Conservation (phyloP, 2,113 vertebrate genomes). For the Trogon surrucura region DNA sequence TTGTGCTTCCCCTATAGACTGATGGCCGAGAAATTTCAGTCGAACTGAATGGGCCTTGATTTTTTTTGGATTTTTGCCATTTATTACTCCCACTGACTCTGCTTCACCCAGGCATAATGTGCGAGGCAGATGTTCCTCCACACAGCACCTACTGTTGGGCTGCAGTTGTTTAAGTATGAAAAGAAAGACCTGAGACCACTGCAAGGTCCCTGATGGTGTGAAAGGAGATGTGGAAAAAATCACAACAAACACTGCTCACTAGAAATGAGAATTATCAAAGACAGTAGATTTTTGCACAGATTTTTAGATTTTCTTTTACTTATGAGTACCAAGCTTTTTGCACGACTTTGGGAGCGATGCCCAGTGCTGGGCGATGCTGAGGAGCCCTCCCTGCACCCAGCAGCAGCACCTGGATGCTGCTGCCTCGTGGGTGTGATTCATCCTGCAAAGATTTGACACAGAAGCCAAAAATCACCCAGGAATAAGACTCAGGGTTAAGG, state of each 20-base stretch:
- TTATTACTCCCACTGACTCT: not conserved
- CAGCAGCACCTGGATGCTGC: not conserved
- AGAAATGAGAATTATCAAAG: not conserved
- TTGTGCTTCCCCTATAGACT: not conserved
- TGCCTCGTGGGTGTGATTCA: rapidly evolving
- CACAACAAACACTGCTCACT: rapidly evolving
- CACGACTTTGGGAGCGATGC: rapidly evolving
- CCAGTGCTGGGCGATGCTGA: rapidly evolving
- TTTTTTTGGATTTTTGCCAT: not conserved
- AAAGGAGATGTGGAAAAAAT: not conserved
- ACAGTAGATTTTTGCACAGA: rapidly evolving
- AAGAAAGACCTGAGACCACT: not conserved
- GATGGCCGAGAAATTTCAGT: not conserved
- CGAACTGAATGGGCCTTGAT: not conserved
- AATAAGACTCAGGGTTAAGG: rapidly evolving
- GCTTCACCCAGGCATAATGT: rapidly evolving
- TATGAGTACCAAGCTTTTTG: rapidly evolving
- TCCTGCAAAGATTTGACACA: not conserved
- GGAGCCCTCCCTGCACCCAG: not conserved
- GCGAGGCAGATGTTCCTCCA: too few relatives aligned
- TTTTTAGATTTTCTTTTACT: too few relatives aligned
- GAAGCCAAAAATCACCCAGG: not conserved
- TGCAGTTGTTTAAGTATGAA: rapidly evolving
- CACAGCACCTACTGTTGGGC: not conserved
- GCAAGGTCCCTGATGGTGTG: rapidly evolving